Evolutionary conservation across 2,888 invertebrate genomes (phyloP), one percentile per base, ranked within the genome.

Genomic region (Pachliopta kotzebuea): DNA sequence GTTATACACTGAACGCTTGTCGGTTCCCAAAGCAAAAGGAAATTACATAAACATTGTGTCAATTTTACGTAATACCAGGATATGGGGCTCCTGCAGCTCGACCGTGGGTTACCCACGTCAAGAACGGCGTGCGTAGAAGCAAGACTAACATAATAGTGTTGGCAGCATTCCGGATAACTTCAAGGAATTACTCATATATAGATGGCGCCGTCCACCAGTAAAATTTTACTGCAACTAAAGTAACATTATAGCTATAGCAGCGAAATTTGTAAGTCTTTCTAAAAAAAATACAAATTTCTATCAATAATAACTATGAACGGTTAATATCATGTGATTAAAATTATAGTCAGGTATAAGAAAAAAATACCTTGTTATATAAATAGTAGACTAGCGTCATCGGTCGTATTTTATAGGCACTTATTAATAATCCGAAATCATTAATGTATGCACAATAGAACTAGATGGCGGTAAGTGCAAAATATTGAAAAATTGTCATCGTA

Each of bases 91-190:
- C 49, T 17, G 9, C 37, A 37, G 18, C 18, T 57, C 56, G 9
- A 20, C 31, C 50, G 37, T 52, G 29, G 31, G 3, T 31, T 17
- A 26, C 17, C 62, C 62, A 62, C 55, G 62, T 62, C 62, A 29
- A 21, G 57, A 57, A 53, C 57, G 56, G 24, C 52, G 57, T 71
- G 69, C 69, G 70, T 67, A 63, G 61, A 37, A 55, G 58, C 67
- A 59, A 63, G 54, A 65, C 65, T 62, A 67, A 66, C 69, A 70
- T 66, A 67, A 65, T 70, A 67, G 67, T 68, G 67, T 70, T 71
- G 70, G 70, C 68, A 68, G 63, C 65, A 58, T 37, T 63, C 60
- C 64, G 66, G 67, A 65, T 69, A 68, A 66, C 66, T 65, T 68
- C 61, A 56, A 67, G 68, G 67, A 68, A 64, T 57, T 63, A 64